Evolutionary conservation across 2,113 vertebrate species (phyloP).

Genomic region (Phodopus roborovskii): DNA sequence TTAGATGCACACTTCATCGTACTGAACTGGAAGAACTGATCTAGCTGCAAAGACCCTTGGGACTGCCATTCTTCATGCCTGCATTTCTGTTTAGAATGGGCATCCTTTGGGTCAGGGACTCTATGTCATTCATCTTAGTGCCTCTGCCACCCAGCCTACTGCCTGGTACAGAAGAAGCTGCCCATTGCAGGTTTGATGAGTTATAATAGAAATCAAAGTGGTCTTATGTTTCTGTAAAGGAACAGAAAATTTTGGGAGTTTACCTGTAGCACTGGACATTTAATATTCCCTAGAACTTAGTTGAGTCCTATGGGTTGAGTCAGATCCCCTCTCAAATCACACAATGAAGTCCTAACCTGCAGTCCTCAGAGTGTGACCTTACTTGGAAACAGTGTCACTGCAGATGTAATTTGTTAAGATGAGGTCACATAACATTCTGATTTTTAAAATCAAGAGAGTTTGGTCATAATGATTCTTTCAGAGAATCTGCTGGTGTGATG

Average conservation of each 20-base stretch:
- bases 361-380: not conserved
- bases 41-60: not conserved
- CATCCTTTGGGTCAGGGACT: not conserved
- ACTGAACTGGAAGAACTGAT: conserved; percentile 25
- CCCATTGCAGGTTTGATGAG: not conserved
- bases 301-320: not conserved
- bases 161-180: not conserved
- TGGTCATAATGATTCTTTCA: not conserved
- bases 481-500: accelerated
- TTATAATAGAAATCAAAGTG: not conserved
- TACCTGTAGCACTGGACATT: not conserved
- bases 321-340: not conserved
- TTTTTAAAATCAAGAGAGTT: not conserved
- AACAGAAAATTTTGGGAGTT: not conserved
- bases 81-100: not conserved
- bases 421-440: not conserved
- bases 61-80: not conserved
- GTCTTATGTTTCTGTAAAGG: not conserved
- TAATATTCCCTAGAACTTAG: not conserved
- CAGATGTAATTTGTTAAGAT: not conserved
- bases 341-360: not conserved
- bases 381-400: not conserved
- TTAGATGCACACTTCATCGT: conserved; percentile 11
- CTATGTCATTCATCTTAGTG: not conserved
- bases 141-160: not conserved